Evolutionary conservation across 2,797 vertebrate genomes (phyloP), one percentile per base, ranked within the genome.

Genomic region (Mareca penelope): DNA sequence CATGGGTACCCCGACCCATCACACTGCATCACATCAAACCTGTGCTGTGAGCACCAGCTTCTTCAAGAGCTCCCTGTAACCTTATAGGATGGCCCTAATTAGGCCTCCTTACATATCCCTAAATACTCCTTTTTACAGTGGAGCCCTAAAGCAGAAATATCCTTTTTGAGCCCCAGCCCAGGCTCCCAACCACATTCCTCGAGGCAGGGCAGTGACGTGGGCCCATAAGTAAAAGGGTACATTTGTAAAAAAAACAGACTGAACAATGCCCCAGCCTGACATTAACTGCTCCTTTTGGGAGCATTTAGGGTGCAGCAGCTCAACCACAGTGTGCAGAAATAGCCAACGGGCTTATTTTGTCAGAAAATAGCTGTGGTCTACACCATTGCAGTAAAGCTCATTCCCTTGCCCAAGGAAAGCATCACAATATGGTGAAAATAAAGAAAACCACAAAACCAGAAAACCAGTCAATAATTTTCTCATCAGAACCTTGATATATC

Each of bases 261-360:
- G 5, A 64, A 48, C 40, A 28, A 14, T 9, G 10, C n/a, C 29
- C 23, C 52, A 44, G 16, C 8, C 21, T 14, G 1, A 13, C 7
- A 3, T 44, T 52, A 85, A 26, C 35, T 31, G 40, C 61, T 35
- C 8, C 10, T 15, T 1, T 33, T 60, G 21, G 65, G 17, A 71
- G 35, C 2, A 0, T 37, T 24, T 55, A 26, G 40, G 40, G 10
- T 9, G 18, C 2, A 16, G 33, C 56, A 28, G 24, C 55, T 26
- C 84, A 14, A 2, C 55, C 18, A 4, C 29, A 15, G 1, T 4
- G 2, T 8, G 23, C 22, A 4, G 14, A 15, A 60, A 26, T 1
- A 55, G 60, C 46, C 39, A 23, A 13, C 1, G 0, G 7, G 16
- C 31, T 19, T 1, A 29, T 35, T 40, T 5, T 9, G 9, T 23